Percentiles rank a stretch among this genome's conserved stretches.
Evolutionary conservation across 2,797 vertebrate genomes (phyloP).

Genomic region (Hippopotamyrus pictus): DNA sequence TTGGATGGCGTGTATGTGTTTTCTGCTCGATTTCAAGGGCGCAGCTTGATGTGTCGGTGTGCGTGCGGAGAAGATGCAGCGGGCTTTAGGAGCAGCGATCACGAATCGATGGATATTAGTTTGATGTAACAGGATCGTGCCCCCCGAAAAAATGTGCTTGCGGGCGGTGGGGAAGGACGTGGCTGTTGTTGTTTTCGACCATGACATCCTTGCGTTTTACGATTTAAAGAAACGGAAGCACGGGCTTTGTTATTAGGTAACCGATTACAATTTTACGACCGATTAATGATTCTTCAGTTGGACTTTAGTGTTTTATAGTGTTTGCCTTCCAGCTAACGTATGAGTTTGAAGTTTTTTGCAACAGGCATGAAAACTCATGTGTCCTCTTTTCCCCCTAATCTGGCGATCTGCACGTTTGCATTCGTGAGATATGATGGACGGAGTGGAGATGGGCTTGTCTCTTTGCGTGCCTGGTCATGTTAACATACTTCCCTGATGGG

Average conservation of each 20-base stretch:
- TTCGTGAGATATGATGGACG: background rate
- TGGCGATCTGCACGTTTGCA: background rate
- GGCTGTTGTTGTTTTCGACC: background rate
- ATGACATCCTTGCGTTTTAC: background rate
- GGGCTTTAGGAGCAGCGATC: background rate
- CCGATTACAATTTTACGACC: background rate
- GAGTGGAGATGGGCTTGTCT: background rate
- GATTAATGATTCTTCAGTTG: background rate
- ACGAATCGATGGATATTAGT: background rate
- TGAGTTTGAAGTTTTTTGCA: background rate
- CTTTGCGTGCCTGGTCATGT: constrained; percentile 6
- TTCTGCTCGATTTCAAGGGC: background rate
- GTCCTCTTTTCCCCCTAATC: background rate
- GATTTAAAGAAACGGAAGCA: background rate
- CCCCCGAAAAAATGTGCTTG: background rate
- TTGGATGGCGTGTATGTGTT: background rate
- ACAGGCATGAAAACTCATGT: background rate
- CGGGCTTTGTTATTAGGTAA: background rate
- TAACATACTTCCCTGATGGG: background rate
- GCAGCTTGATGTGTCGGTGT: background rate
- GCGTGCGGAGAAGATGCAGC: background rate
- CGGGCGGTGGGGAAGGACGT: background rate
- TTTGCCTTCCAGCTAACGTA: background rate
- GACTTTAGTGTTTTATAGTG: background rate
- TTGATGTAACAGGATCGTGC: background rate